Evolutionary conservation across 2,888 invertebrate genomes (phyloP), one percentile per base, ranked within the genome.

Genomic region (Sialis fuliginosa): DNA sequence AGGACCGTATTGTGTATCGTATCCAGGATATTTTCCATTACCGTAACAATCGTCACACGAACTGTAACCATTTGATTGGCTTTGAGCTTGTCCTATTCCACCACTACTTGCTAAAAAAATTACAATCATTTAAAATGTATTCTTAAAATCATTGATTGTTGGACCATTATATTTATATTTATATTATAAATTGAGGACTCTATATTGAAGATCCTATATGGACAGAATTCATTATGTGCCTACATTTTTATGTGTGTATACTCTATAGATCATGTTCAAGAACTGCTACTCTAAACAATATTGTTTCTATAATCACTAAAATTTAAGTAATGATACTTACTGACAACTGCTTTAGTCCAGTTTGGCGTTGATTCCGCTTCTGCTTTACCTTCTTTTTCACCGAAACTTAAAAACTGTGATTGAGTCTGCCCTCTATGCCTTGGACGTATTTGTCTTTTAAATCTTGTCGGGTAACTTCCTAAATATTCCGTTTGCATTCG

Each of bases 61-160:
- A 1, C 70, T 72, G 44, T 77, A 74, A 45, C 78, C 75, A 49
- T 77, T 72, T 44, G 84, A 82, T 64, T 88, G 88, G 64, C 87
- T 87, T 65, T 88, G 88, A 1, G 88, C 88, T 68, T 87, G 87
- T 0, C 88, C 88, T 83, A 88, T 87, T 47, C 88, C 88, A 58
- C 79, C 80, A 51, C 70, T 76, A 42, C 87, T 87, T 68, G 75
- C 87, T 88, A 54, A 54, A 67, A 66, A 52, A 46, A 48, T 47
- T 22, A 44, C 47, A 50, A 6, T n/a, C 8, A 39, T 12, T 12
- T 39, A 39, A 39, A 39, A 39, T 7, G 1, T 2, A 12, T 39
- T 39, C 10, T 39, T 2, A 6, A 39, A 12, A 13, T 39, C 22
- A 22, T 2, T 22, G 22, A 22, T 22, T 22, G n/a, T n/a, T n/a